phyloP scores from a whole-genome alignment of 2,797 vertebrate species.

The Tadarida brasiliensis region DNA sequence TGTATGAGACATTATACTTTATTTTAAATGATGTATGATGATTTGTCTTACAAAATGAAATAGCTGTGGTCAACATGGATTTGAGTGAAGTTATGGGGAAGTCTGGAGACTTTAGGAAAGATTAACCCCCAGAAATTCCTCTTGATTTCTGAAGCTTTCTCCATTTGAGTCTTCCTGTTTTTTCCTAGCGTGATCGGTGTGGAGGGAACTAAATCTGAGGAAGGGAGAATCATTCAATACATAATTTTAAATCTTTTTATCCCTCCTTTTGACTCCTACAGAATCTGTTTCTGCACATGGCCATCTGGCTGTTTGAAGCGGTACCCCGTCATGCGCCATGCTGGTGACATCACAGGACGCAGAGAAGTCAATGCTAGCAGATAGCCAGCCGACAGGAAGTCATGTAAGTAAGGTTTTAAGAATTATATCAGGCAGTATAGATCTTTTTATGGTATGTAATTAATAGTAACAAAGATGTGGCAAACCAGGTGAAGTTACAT shows the following conservation, averaged over 20 bases:
- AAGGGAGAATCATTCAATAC: background rate
- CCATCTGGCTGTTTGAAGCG: slow-evolving; percentile 53
- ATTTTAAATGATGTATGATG: background rate
- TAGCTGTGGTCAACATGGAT: background rate
- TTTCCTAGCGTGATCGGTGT: background rate
- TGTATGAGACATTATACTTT: background rate
- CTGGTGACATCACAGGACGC: background rate
- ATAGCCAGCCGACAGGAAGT: slow-evolving; percentile 30
- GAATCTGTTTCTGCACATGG: slow-evolving; percentile 9
- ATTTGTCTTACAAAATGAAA: background rate
- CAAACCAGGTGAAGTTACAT: background rate
- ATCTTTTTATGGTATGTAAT: background rate
- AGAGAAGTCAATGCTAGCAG: slow-evolving; percentile 25
- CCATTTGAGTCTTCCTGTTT: background rate
- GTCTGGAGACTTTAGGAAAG: background rate
- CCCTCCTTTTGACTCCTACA: slow-evolving; percentile 23
- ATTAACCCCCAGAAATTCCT: background rate
- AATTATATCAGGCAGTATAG: background rate
- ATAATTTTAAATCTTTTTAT: background rate
- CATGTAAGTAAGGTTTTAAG: slow-evolving; percentile 72
- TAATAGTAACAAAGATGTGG: background rate
- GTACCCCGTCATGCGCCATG: slow-evolving; percentile 27
- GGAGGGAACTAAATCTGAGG: background rate
- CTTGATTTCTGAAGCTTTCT: background rate
- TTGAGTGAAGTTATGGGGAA: background rate